phyloP scores from a whole-genome alignment of 37 sponge, comb jelly and placozoan species.

The Hexactinellida sp. region DNA sequence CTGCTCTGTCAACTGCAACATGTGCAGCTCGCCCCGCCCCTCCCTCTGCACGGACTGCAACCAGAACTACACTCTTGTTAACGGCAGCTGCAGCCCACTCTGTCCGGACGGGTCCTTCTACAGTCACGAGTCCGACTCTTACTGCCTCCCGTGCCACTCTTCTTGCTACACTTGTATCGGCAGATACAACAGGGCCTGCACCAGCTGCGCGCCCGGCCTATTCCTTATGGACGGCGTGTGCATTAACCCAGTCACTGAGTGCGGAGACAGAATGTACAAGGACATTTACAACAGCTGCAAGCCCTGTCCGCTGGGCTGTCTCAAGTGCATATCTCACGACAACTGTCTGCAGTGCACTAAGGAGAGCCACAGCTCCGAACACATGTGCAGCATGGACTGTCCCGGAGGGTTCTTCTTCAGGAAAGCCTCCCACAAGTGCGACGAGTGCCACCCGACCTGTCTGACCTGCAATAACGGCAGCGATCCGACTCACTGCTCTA shows the following conservation, averaged over 20 bases:
- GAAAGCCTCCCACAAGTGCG: background rate
- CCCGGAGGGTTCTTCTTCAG: constrained; percentile 15
- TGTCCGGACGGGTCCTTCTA: constrained; percentile 5
- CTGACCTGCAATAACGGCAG: background rate
- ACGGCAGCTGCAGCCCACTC: background rate
- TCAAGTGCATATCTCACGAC: constrained; percentile 14
- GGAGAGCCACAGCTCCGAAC: background rate
- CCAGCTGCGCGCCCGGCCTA: constrained; percentile 15
- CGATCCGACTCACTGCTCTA: background rate
- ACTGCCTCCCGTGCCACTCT: constrained; percentile 29
- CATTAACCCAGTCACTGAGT: constrained; percentile 22
- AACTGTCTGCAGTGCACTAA: constrained; percentile 21
- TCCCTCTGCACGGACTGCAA: constrained; percentile 23
- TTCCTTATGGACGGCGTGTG: constrained; percentile 4
- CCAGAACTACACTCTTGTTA: constrained; percentile 17
- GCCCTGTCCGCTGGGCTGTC: constrained; percentile 37
- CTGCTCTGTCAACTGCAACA: background rate
- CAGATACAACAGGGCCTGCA: background rate
- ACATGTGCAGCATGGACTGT: constrained; percentile 23
- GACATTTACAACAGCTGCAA: constrained; percentile 19
- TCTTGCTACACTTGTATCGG: constrained; percentile 39
- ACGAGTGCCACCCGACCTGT: background rate
- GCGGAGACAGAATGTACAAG: constrained; percentile 18
- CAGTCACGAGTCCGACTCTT: background rate
- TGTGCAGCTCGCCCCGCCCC: constrained; percentile 6